These are phyloP conservation scores for Orthonevra nobilis DNA, from an alignment of 2,888 invertebrate genomes.

Conservation along the genomic window DNA sequence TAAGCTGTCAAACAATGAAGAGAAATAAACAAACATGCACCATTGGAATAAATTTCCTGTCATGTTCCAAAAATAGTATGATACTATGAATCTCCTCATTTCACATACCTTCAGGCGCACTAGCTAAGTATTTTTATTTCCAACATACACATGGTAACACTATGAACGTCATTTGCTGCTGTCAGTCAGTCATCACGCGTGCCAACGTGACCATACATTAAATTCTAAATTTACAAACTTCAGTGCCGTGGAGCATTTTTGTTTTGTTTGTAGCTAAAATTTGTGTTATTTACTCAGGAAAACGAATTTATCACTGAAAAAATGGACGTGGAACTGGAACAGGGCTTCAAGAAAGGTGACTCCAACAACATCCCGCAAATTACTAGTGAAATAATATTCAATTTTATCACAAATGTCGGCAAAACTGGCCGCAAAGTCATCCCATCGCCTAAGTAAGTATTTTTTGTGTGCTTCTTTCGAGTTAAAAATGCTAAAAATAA, in stretches of 20 bases:
- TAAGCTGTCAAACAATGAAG: no score
- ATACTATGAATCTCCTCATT: no score
- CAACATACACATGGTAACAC: constrained; percentile 38
- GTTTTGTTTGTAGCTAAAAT: constrained; percentile 28
- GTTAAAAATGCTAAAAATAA: constrained; percentile 47
- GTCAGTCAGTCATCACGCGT: constrained; percentile 14
- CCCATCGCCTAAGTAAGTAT: constrained; percentile 34
- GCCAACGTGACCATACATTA: constrained; percentile 33
- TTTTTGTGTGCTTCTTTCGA: constrained; percentile 3
- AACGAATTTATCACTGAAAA: no score
- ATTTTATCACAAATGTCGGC: constrained; percentile 73
- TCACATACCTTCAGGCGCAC: constrained; percentile 35
- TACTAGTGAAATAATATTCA: constrained; percentile 76
- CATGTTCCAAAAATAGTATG: no score
- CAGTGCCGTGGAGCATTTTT: no score
- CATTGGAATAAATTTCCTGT: no score
- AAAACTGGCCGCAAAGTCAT: constrained; percentile 48
- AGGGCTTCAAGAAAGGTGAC: constrained; percentile 77
- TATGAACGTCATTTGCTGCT: constrained; percentile 20
- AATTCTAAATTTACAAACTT: no score
- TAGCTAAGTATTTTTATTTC: constrained; percentile 6
- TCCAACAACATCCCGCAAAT: constrained; percentile 76
- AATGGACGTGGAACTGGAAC: constrained; percentile 75
- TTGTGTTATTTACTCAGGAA: no score
- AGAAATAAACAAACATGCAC: no score